Evolutionary conservation across 1,140 invertebrate species (phyloP).

Genomic region (Bombus soroeensis): DNA sequence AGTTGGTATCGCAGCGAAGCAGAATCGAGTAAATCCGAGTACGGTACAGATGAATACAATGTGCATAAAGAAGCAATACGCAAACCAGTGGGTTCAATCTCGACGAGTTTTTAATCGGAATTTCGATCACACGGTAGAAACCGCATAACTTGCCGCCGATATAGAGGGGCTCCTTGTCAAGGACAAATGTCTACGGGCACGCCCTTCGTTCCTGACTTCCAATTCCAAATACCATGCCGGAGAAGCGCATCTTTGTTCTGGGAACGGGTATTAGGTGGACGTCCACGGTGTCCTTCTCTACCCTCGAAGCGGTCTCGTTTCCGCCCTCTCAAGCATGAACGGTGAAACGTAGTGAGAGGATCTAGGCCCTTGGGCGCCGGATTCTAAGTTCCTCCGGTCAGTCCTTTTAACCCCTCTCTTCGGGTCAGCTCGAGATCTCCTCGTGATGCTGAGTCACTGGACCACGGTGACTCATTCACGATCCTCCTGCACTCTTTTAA

Average conservation of each 20-base stretch:
- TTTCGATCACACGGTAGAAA: conserved; percentile 20
- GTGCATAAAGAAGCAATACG: too few species aligned
- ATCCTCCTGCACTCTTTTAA: conserved; percentile 54
- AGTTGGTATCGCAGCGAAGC: neutral
- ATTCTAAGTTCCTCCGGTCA: conserved; percentile 55
- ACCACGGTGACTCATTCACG: conserved; percentile 57
- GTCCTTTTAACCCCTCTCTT: conserved; percentile 59
- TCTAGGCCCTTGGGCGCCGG: conserved; percentile 60
- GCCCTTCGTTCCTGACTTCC: conserved; percentile 55
- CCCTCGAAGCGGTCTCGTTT: conserved; percentile 61
- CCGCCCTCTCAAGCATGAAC: conserved; percentile 61
- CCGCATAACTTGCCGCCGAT: conserved; percentile 35
- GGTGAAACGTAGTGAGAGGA: conserved; percentile 54
- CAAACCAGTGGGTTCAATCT: neutral
- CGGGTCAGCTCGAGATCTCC: conserved; percentile 45
- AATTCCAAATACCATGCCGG: conserved; percentile 53
- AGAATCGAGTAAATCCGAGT: neutral
- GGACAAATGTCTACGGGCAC: conserved; percentile 59
- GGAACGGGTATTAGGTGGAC: conserved; percentile 44
- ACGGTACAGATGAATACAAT: too few species aligned
- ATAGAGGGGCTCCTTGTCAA: conserved; percentile 23
- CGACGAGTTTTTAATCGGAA: neutral
- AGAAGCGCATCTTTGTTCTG: conserved; percentile 52
- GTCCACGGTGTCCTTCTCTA: conserved; percentile 52
- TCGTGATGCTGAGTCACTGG: conserved; percentile 56